These are phyloP conservation scores for Antechinus flavipes DNA, from an alignment of 2,113 vertebrate genomes.

Conservation along the genomic window DNA sequence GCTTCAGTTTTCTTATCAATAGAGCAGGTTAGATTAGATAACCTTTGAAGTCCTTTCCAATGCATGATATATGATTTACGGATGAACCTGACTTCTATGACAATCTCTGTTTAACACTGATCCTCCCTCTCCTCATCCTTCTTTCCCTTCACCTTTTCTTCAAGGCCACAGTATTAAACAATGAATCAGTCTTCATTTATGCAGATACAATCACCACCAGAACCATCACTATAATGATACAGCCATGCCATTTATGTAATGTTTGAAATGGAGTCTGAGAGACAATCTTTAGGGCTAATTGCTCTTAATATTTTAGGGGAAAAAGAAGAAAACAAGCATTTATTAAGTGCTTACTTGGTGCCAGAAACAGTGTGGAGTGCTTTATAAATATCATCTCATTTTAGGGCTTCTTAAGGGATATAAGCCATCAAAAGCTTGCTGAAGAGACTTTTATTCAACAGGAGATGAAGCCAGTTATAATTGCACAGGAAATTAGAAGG, in stretches of 20 bases:
- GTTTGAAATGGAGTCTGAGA: background rate
- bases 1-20: background rate
- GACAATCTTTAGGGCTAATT: background rate
- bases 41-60: background rate
- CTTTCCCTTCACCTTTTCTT: background rate
- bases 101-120: background rate
- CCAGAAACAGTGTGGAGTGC: background rate
- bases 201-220: background rate
- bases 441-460: conserved; percentile 4
- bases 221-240: background rate
- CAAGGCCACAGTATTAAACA: background rate
- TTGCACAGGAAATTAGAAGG: background rate
- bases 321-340: background rate
- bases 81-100: background rate
- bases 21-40: background rate
- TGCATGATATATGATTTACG: background rate
- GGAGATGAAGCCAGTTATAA: background rate
- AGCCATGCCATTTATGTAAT: background rate
- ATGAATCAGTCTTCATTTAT: background rate
- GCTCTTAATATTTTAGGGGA: conserved; percentile 23
- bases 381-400: background rate
- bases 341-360: background rate
- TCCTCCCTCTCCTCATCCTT: background rate
- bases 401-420: background rate
- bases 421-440: conserved; percentile 27